Conservation (phyloP, 2,888 invertebrate species). For the Drosophila siamana region DNA sequence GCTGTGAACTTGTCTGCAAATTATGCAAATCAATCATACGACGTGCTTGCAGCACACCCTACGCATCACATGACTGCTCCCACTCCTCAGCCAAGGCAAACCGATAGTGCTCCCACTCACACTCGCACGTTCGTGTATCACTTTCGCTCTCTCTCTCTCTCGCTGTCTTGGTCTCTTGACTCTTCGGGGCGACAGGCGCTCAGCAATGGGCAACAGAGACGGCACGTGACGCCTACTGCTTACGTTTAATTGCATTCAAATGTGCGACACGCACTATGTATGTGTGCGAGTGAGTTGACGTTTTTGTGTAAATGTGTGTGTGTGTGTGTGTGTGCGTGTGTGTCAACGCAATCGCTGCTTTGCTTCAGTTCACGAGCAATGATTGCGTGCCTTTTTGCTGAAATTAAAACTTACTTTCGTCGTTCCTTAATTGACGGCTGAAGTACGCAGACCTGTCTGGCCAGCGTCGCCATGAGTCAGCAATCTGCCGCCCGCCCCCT, state of each 20-base stretch:
- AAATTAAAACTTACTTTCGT: conserved; percentile 16
- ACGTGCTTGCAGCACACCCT: conserved; percentile 3
- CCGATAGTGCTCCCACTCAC: not conserved
- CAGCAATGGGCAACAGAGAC: not conserved
- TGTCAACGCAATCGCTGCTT: not conserved
- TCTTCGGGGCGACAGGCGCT: not conserved
- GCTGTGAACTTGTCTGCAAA: conserved; percentile 49
- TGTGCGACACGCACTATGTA: not conserved
- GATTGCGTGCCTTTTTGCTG: conserved; percentile 3
- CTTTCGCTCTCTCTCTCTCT: not conserved
- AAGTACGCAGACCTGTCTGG: conserved; percentile 19
- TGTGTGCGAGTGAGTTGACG: not conserved
- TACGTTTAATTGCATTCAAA: conserved; percentile 20
- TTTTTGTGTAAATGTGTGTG: not conserved
- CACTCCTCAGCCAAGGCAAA: not conserved
- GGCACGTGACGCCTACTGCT: conserved; percentile 16
- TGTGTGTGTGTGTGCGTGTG: not conserved
- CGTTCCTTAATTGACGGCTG: conserved; percentile 18
- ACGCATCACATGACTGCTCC: no score
- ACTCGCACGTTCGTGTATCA: not conserved
- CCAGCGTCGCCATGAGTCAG: not conserved
- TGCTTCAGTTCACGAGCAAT: not conserved
- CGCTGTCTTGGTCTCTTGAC: not conserved
- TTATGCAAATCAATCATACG: conserved; percentile 61
- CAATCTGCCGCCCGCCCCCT: not conserved